Base-by-base conservation (phyloP, 2,113 vertebrate species). In the Oplegnathus fasciatus region DNA sequence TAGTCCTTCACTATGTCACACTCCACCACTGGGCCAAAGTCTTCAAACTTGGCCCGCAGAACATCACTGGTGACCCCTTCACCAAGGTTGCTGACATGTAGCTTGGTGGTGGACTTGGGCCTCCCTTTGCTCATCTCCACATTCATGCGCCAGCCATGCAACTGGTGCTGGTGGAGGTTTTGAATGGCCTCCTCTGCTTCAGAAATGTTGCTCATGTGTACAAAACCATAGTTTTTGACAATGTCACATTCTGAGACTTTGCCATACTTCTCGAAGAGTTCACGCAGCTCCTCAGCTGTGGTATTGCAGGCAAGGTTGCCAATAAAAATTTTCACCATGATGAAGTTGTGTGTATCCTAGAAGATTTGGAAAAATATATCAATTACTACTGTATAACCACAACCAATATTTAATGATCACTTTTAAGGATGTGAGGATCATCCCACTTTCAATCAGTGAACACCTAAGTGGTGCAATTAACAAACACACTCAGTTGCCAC, bases 1-100 rank as follows among this genome's bases (percentile, higher is more conserved):
- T 97, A 99, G 89, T 99, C 98, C 92, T 98, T 99, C 54, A 99
- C 97, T 89, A 99, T 98, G 94, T 98, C 98, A 68, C 98, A 98
- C 86, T 99, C 98, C 14, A 97, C 96, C 61, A 99, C 98, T 0
- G 96, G 70, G 37, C 98, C 98, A 22, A 97, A 99, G 84, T 97
- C 97, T 87, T 97, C 96, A 67, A 99, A 99, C 88, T 97, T 98
- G 82, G 95, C 95, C 0, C 96, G 93, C 46, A 99, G 96, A 85
- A 98, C 95, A 1, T 97, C 92, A 83, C 95, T 95, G 83, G 96
- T 97, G 85, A 97, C 97, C 0, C 88, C 86, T 7, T 96, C 93
- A 9, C 95, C 95, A 24, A 99, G 96, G 91, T 98, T 99, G 90
- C 97, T 97, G 76, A 99, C 97, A 1, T 99, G 97, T 30, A 99